phyloP scores from a whole-genome alignment of 1,140 invertebrate species.

The Agrypnia vestita region DNA sequence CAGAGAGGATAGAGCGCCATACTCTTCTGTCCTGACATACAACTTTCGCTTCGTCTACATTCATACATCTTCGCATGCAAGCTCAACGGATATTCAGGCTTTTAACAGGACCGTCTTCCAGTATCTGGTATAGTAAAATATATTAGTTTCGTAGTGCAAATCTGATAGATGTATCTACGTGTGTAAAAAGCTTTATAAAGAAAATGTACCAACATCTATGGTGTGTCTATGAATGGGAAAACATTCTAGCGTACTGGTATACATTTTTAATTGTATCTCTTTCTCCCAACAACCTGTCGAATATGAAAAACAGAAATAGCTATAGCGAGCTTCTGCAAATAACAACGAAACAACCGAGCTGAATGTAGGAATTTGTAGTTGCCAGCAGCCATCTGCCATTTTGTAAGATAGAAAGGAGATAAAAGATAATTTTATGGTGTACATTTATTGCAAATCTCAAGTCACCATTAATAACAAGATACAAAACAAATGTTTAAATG shows the following conservation, averaged over 20 bases:
- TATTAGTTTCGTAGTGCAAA: too few species aligned
- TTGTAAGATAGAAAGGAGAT: constrained; percentile 73
- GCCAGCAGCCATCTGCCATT: constrained; percentile 70
- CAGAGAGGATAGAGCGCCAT: too few species aligned
- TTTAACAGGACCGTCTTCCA: too few species aligned
- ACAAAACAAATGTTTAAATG: constrained; percentile 80
- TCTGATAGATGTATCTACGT: too few species aligned
- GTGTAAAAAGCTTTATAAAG: too few species aligned
- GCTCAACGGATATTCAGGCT: too few species aligned
- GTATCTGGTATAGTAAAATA: too few species aligned
- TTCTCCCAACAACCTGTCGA: constrained; percentile 30
- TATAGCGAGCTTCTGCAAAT: constrained; percentile 41
- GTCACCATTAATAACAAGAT: constrained; percentile 71
- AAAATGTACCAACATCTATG: constrained; percentile 18
- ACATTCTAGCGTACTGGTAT: constrained; percentile 12
- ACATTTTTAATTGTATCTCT: constrained; percentile 35
- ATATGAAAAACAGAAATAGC: constrained; percentile 33
- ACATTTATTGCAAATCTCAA: constrained; percentile 70
- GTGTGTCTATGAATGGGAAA: not conserved
- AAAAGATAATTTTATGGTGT: constrained; percentile 74
- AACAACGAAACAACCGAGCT: constrained; percentile 46
- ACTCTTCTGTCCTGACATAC: too few species aligned
- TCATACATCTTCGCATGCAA: too few species aligned
- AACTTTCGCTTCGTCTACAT: too few species aligned
- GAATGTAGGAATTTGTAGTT: constrained; percentile 69